Evolutionary conservation across 2,888 invertebrate genomes (phyloP).

Genomic region (Hypena proboscidalis): DNA sequence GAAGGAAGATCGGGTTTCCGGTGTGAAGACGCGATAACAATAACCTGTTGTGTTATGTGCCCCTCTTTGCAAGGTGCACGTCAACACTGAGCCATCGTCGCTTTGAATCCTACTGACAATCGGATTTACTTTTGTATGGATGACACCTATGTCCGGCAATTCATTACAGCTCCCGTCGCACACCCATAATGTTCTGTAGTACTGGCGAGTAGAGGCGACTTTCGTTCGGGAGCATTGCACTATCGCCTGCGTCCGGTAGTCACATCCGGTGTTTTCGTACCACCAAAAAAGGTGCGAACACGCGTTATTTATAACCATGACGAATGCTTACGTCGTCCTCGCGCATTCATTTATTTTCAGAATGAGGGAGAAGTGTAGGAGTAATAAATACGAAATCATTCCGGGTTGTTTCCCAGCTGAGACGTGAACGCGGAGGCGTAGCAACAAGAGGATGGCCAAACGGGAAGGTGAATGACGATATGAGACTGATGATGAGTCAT

Average conservation of each 20-base stretch:
- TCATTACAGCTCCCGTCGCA: slow-evolving; percentile 54
- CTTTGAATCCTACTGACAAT: slow-evolving; percentile 57
- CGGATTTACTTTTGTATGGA: slow-evolving; percentile 68
- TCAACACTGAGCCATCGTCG: slow-evolving; percentile 53
- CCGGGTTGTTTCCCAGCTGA: slow-evolving; percentile 46
- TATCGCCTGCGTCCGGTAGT: slow-evolving; percentile 77
- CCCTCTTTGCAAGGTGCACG: slow-evolving; percentile 48
- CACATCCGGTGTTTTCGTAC: slow-evolving; percentile 81
- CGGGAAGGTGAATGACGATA: slow-evolving; percentile 23
- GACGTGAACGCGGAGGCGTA: slow-evolving; percentile 15
- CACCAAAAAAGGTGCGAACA: slow-evolving; percentile 84
- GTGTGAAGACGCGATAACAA: slow-evolving; percentile 47
- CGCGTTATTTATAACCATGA: slow-evolving; percentile 79
- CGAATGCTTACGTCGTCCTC: slow-evolving; percentile 69
- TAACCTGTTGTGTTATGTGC: slow-evolving; percentile 51
- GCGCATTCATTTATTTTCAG: slow-evolving; percentile 72
- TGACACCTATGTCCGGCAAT: slow-evolving; percentile 73
- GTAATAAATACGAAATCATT: slow-evolving; percentile 57
- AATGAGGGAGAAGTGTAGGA: slow-evolving; percentile 64
- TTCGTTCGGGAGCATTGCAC: slow-evolving; percentile 72
- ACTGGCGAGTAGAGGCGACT: slow-evolving; percentile 58
- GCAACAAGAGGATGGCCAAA: slow-evolving; percentile 18
- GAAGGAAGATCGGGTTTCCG: slow-evolving; percentile 52
- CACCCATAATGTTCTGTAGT: slow-evolving; percentile 44
- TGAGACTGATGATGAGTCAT: slow-evolving; percentile 45